phyloP scores from a whole-genome alignment of 2,888 invertebrate species.

The Drosophila neonasuta region DNA sequence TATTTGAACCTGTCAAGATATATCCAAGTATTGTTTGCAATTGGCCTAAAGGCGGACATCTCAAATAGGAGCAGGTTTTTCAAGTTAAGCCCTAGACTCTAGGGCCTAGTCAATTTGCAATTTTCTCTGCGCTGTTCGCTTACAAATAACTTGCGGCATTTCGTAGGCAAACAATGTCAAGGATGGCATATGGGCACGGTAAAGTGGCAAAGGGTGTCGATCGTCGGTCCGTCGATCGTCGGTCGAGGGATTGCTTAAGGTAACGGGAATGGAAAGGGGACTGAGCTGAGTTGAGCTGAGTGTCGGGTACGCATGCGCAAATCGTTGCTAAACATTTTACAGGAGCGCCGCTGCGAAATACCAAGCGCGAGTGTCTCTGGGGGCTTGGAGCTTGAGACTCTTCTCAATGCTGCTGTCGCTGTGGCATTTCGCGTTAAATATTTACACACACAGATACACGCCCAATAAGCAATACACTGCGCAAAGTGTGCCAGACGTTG shows the following conservation, averaged over 20 bases:
- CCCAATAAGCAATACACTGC: constrained; percentile 69
- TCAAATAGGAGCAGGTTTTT: background rate
- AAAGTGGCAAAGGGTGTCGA: background rate
- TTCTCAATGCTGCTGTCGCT: constrained; percentile 34
- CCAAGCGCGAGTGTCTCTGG: background rate
- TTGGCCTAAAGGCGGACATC: constrained; percentile 1
- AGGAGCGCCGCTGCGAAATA: constrained; percentile 55
- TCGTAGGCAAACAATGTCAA: constrained; percentile 38
- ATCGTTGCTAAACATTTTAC: constrained; percentile 51
- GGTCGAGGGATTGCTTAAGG: background rate
- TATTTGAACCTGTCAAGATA: constrained; percentile 12
- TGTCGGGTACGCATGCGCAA: constrained; percentile 37
- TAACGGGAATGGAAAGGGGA: background rate
- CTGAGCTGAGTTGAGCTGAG: background rate
- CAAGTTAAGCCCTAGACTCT: background rate
- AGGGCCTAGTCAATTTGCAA: constrained; percentile 8
- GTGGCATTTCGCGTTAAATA: constrained; percentile 73
- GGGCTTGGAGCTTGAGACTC: constrained; percentile 29
- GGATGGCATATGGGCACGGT: constrained; percentile 8
- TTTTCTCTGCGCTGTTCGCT: constrained; percentile 5
- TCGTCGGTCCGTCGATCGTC: background rate
- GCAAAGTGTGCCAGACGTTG: constrained; percentile 69
- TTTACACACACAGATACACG: constrained; percentile 68
- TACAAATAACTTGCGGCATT: constrained; percentile 39
- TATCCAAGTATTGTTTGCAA: constrained; percentile 4